Base-by-base conservation (phyloP, 2,888 invertebrate genomes). In the Tetragonisca angustula region DNA sequence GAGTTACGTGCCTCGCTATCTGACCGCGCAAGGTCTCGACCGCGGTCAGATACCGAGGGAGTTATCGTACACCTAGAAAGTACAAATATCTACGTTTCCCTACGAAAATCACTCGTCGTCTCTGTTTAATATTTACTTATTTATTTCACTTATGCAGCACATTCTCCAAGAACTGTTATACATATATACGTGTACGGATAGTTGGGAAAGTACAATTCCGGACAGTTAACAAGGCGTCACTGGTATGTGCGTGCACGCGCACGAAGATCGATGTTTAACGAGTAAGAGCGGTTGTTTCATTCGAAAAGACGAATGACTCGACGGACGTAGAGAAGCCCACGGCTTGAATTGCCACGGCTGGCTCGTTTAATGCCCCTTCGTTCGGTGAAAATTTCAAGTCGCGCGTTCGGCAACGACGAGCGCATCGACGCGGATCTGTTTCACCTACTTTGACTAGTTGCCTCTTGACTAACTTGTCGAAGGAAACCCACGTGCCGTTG, bases 181-280 rank as follows among this genome's bases (percentile, higher is more conserved):
- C 2, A 56, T 56, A 56, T 9, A 36, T 36, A 36, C 0, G 1
- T 36, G 9, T 9, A 36, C 0, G 36, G 9, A 36, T 36, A 56
- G n/a, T n/a, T 56, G 15, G 56, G n/a, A n/a, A 56, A 56, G n/a
- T 56, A 56, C 5, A 56, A n/a, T 56, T 56, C 56, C 56, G 24
- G 15, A 15, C 56, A 59, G 15, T 59, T 59, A 59, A 24, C 24
- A 24, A n/a, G n/a, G 24, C 15, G 56, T 56, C 13, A n/a, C 5
- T n/a, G n/a, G 36, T 27, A 36, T 62, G 59, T 79, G 54, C 71
- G 67, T 68, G 19, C 15, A 67, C 76, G 70, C 65, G 73, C 76
- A 36, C 52, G 27, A 0, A 43, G 50, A 52, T 70, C 36, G 27
- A 56, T 32, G 27, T 50, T 50, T 68, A 67, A 62, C 79, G 32